A percentile compares a stretch with the other conserved stretches of the same genome.
These are phyloP conservation scores for Cheilosia impressa DNA, from an alignment of 2,888 invertebrate genomes.

Conservation along the genomic window DNA sequence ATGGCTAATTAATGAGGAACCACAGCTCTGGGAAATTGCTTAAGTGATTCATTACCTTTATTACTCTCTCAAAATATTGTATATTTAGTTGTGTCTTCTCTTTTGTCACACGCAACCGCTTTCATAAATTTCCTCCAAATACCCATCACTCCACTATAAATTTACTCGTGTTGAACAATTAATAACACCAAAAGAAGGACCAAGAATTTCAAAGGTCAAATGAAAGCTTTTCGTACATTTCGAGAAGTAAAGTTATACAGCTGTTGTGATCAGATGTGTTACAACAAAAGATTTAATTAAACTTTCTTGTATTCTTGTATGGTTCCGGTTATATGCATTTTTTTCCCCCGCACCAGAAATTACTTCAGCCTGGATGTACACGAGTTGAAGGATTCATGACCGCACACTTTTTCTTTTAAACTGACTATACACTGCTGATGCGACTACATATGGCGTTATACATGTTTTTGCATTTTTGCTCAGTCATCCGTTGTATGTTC, in stretches of 20 bases:
- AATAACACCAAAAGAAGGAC: conserved; percentile 6
- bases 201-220: background rate
- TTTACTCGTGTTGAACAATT: conserved; percentile 14
- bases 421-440: background rate
- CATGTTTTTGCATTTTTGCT: conserved; percentile 13
- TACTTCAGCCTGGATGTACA: conserved; percentile 20
- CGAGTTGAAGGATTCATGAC: conserved; percentile 21
- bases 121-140: background rate
- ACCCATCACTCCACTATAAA: background rate
- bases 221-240: background rate
- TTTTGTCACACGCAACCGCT: conserved; percentile 1
- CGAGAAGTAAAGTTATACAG: conserved; percentile 21
- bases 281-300: conserved; percentile 50
- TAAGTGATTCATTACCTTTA: background rate
- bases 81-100: background rate
- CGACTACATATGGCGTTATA: conserved; percentile 2
- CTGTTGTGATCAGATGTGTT: conserved; percentile 25
- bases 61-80: background rate
- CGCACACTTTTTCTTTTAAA: conserved; percentile 10
- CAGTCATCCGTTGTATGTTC: conserved; percentile 10
- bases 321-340: background rate
- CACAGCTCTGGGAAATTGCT: background rate
- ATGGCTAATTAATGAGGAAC: conserved; percentile 7
- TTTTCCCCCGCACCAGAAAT: conserved; percentile 3
- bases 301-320: conserved; percentile 18